Evolutionary conservation across 2,113 vertebrate species (phyloP).

Genomic region (zebrafish (Danio rerio)): GRCz12tu NC_133194.1:38436501-38437000

Average conservation of each 20-base stretch:
- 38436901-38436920: no score
- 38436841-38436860: constrained; percentile 43
- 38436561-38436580: constrained; percentile 76
- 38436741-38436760: neutral
- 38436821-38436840: constrained; percentile 39
- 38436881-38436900: no score
- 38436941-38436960: no score
- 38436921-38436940: no score
- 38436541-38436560: constrained; percentile 65
- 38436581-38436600: constrained; percentile 53
- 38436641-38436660: constrained; percentile 11
- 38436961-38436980: no score
- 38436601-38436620: constrained; percentile 25
- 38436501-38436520: constrained; percentile 67
- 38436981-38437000: no score
- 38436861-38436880: constrained; percentile 31
- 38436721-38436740: constrained; percentile 4
- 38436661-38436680: constrained; percentile 45
- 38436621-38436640: constrained; percentile 55
- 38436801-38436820: neutral
- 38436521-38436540: constrained; percentile 68
- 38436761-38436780: neutral
- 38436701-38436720: constrained; percentile 35
- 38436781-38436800: neutral
- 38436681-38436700: constrained; percentile 17